Evolutionary conservation across 2,113 vertebrate species (phyloP), one percentile per base, ranked within the genome.

Genomic region (Clinocottus analis): DNA sequence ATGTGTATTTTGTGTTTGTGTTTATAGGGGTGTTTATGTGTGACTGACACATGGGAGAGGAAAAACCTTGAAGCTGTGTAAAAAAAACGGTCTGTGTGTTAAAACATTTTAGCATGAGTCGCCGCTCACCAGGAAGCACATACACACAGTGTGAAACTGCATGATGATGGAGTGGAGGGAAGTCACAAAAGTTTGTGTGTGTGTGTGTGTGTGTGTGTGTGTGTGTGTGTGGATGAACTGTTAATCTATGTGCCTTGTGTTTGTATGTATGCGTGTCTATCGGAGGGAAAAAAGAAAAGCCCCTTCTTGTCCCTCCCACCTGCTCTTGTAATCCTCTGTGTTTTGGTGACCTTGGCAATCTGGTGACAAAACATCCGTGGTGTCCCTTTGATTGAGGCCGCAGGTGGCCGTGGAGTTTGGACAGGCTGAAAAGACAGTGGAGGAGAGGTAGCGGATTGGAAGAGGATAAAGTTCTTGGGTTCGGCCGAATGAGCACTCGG

Each of bases 261-360:
- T 61, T 76, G 47, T 79, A 55, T 33, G 35, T 53, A n/a, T n/a
- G 51, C 59, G 61, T 55, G 77, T 79, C 21, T 25, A 9, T 25
- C 11, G 27, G 33, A 73, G 16, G 65, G 19, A 51, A 56, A 75
- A 64, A 68, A 68, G 66, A 70, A 75, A 81, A 33, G 21, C n/a
- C 45, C 16, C 58, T 55, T 85, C 72, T 39, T 60, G 47, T 59
- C 35, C 66, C 41, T 79, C 77, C 17, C 67, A 76, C 75, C 71
- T 79, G 75, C 73, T 80, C 73, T 79, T 90, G 85, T 89, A 87
- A 89, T 91, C 87, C 75, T 73, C 66, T 75, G 62, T 82, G 77
- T 82, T 78, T 84, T 73, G 78, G 79, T 77, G 82, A 92, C 87
- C 88, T 79, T 80, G 75, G 72, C 80, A 85, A 85, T 83, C 83